Evolutionary conservation across 2,113 vertebrate genomes (phyloP).

Genomic region (Cygnus atratus): DNA sequence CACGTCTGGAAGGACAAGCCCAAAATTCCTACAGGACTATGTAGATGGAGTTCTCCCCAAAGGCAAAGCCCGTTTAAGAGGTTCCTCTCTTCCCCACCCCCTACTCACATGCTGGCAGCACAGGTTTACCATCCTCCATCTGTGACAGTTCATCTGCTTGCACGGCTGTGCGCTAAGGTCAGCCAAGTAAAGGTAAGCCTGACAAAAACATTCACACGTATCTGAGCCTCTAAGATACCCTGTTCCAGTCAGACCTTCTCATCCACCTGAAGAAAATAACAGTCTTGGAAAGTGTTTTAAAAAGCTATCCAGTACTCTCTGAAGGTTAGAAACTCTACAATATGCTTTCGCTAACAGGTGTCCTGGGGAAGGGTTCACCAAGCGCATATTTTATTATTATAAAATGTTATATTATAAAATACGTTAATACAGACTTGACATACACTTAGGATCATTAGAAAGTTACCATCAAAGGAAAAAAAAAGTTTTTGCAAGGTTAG

Average conservation of each 20-base stretch:
- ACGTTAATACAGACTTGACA: background rate
- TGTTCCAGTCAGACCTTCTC: background rate
- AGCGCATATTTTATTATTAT: background rate
- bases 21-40: background rate
- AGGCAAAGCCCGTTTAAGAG: background rate
- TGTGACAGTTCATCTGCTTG: background rate
- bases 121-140: background rate
- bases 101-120: background rate
- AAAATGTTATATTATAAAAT: background rate
- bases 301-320: background rate
- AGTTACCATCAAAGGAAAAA: background rate
- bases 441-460: background rate
- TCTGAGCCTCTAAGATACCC: background rate
- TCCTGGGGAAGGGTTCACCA: background rate
- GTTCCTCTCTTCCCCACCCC: background rate
- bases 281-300: background rate
- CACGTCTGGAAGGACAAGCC: background rate
- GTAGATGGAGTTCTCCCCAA: background rate
- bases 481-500: background rate
- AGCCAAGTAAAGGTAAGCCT: background rate
- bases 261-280: background rate
- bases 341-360: background rate
- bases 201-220: no score
- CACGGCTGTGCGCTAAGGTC: background rate
- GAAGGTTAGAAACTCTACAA: background rate